Evolutionary conservation across 1,140 invertebrate genomes (phyloP).

Genomic region (Solen grandis): DNA sequence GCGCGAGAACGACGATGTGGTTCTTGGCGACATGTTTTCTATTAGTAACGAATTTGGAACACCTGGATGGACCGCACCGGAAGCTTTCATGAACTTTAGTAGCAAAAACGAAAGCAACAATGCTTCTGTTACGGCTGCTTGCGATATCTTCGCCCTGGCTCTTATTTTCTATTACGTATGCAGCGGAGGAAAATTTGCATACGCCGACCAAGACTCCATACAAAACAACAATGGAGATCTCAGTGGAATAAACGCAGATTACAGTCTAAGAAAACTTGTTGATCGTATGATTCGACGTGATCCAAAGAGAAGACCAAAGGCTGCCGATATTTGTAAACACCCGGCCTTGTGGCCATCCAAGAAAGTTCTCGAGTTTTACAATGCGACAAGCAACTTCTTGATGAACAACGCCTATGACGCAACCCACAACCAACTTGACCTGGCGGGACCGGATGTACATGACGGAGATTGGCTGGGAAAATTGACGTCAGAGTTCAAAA

Average conservation of each 20-base stretch:
- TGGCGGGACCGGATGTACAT: not conserved
- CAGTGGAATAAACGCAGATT: not conserved
- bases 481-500: not conserved
- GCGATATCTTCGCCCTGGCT: constrained; percentile 4
- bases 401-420: not conserved
- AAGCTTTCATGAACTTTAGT: not conserved
- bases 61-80: not conserved
- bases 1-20: not conserved
- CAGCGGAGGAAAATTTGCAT: not conserved
- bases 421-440: not conserved
- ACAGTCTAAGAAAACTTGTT: not conserved
- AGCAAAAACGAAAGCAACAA: too few species aligned
- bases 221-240: not conserved
- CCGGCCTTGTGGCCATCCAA: not conserved
- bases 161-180: not conserved
- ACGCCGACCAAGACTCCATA: not conserved
- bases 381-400: not conserved
- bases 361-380: constrained; percentile 9
- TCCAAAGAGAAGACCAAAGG: not conserved
- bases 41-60: not conserved
- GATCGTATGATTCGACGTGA: not conserved
- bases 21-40: not conserved
- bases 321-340: not conserved
- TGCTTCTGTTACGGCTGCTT: not conserved
- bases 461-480: not conserved